Evolutionary conservation across 2,797 vertebrate genomes (phyloP).

Genomic region (Coilia nasus): DNA sequence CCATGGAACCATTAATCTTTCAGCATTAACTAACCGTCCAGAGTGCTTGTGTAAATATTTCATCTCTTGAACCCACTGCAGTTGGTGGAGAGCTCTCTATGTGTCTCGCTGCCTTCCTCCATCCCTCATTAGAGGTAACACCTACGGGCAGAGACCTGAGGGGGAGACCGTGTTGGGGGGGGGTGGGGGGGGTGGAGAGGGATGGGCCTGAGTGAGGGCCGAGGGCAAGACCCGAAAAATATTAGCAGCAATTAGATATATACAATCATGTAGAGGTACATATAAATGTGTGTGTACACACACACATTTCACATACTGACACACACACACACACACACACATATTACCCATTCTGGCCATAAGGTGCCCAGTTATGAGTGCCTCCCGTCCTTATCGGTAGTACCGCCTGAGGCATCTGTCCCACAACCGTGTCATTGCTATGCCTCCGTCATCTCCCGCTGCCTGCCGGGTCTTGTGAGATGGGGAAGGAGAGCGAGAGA

Average conservation of each 20-base stretch:
- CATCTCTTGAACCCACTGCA: constrained; percentile 62
- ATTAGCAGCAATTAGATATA: too few species aligned
- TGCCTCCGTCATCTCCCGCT: background rate
- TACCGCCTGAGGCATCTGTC: background rate
- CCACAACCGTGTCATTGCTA: background rate
- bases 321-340: too few species aligned
- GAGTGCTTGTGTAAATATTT: constrained; percentile 71
- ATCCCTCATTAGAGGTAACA: background rate
- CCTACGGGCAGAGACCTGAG: background rate
- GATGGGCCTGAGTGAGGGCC: too few species aligned
- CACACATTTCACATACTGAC: too few species aligned
- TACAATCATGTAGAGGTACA: too few species aligned
- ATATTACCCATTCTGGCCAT: background rate
- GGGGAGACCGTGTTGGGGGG: background rate
- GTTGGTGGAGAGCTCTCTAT: constrained; percentile 27
- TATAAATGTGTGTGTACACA: too few species aligned
- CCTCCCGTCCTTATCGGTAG: background rate
- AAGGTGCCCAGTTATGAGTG: background rate
- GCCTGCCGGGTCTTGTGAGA: background rate
- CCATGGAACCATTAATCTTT: constrained; percentile 68
- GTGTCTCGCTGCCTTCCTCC: background rate
- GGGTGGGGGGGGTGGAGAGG: too few species aligned
- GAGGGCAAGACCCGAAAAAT: too few species aligned
- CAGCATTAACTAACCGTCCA: constrained; percentile 73
- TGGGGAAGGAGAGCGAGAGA: background rate